A percentile compares a stretch with the other conserved stretches of the same genome.
These are phyloP conservation scores for Polypedilum pembai DNA, from an alignment of 1,140 invertebrate species.

Conservation along the genomic window DNA sequence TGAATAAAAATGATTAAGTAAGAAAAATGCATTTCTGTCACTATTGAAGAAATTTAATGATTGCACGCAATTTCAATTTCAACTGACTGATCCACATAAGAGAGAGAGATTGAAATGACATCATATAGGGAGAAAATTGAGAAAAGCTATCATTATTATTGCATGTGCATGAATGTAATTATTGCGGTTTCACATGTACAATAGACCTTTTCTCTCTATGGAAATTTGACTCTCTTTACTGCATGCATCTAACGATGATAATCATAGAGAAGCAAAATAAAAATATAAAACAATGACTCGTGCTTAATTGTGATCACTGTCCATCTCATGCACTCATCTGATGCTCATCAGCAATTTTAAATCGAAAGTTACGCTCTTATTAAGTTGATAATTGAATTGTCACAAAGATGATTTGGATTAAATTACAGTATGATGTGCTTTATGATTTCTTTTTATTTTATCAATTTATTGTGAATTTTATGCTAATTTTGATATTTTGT, in stretches of 20 bases:
- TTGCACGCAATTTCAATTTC: not conserved
- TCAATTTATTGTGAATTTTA: too few species aligned
- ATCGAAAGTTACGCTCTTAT: not conserved
- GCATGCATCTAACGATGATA: not conserved
- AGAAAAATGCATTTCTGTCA: not conserved
- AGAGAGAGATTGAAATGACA: not conserved
- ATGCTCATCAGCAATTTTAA: conserved; percentile 10
- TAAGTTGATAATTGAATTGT: not conserved
- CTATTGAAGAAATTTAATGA: not conserved
- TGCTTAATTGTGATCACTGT: conserved; percentile 17
- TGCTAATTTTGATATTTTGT: too few species aligned
- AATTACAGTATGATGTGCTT: not conserved
- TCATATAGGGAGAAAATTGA: not conserved
- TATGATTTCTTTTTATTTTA: not conserved
- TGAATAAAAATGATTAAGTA: not conserved
- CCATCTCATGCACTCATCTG: not conserved
- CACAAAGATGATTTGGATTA: not conserved
- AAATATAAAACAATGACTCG: conserved; percentile 2
- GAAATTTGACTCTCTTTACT: not conserved
- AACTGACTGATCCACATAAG: conserved; percentile 2
- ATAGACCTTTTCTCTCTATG: not conserved
- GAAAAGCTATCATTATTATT: not conserved
- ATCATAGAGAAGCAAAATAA: too few species aligned
- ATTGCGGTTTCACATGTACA: not conserved
- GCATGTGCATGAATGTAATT: conserved; percentile 8